phyloP scores from a whole-genome alignment of 2,113 vertebrate species.

The Centrocercus urophasianus region DNA sequence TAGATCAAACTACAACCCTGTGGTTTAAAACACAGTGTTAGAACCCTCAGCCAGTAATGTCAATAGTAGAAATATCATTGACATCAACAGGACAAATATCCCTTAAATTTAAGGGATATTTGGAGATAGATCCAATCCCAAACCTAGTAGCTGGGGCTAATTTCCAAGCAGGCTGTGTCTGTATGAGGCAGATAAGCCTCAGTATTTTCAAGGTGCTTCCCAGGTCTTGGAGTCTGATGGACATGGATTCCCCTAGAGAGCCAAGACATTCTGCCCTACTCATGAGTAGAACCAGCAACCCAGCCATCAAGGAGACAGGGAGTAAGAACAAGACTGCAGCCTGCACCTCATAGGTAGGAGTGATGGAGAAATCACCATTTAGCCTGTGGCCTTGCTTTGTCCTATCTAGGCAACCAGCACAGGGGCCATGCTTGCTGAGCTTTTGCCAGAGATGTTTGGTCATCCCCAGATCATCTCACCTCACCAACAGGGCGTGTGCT shows the following conservation, averaged over 20 bases:
- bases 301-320: background rate
- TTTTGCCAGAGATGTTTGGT: background rate
- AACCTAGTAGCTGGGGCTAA: background rate
- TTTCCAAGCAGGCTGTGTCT: background rate
- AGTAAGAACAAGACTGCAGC: background rate
- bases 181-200: background rate
- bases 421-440: background rate
- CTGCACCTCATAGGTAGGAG: background rate
- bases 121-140: background rate
- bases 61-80: background rate
- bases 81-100: background rate
- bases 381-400: background rate
- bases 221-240: background rate
- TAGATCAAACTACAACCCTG: constrained; percentile 21
- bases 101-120: constrained; percentile 13
- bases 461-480: background rate
- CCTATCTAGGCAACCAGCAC: background rate
- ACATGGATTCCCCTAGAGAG: background rate
- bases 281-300: background rate
- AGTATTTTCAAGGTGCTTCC: background rate
- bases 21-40: background rate
- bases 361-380: fast-evolving
- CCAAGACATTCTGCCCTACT: background rate
- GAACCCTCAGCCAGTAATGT: background rate
- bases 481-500: background rate